Base-by-base conservation (phyloP, 2,113 vertebrate genomes). In the Forbesichthys agassizii region DNA sequence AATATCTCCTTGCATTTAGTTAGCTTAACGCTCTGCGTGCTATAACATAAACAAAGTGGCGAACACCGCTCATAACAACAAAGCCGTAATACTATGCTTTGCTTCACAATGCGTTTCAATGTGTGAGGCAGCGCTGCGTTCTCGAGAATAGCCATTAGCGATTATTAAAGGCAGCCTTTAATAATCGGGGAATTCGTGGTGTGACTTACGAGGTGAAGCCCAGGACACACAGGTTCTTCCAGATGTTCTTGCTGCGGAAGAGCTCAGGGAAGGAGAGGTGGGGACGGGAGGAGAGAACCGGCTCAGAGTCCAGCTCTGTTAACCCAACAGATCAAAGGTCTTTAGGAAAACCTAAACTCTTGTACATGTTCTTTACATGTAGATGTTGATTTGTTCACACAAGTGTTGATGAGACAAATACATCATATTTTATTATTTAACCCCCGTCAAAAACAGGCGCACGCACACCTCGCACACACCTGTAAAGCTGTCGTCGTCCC, bases 191-290 rank as follows among this genome's bases (percentile, higher is more conserved):
- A 5, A 14, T n/a, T 14, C 27, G 13, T 47, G 9, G 5, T 62
- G n/a, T 33, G 78, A 91, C 95, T 94, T 88, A 96, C 95, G 94
- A 95, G 86, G 94, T 96, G 85, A 96, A 96, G 76, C 95, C 95
- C 16, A 96, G 92, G 79, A 96, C 94, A 73, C 94, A 94, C 16
- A 95, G 79, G 83, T 96, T 96, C 85, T 96, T 96, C 94, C 95
- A 95, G 90, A 96, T 95, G 92, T 95, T 96, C 80, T 93, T 92
- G 89, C 94, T 94, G 87, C 92, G 92, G 75, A 96, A 86, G 58
- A 96, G 92, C 67, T 94, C 91, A 0, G 86, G 78, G 57, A 93
- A 88, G 66, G 94, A 94, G 74, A 95, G 88, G 72, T 84, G 86
- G 9, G 93, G 90, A 6, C 81, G 88, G 3, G 84, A 77, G 62